Percentiles rank a stretch among this genome's conserved stretches.
Conservation (phyloP, 2,113 vertebrate species). For the Dendropsophus ebraccatus region DNA sequence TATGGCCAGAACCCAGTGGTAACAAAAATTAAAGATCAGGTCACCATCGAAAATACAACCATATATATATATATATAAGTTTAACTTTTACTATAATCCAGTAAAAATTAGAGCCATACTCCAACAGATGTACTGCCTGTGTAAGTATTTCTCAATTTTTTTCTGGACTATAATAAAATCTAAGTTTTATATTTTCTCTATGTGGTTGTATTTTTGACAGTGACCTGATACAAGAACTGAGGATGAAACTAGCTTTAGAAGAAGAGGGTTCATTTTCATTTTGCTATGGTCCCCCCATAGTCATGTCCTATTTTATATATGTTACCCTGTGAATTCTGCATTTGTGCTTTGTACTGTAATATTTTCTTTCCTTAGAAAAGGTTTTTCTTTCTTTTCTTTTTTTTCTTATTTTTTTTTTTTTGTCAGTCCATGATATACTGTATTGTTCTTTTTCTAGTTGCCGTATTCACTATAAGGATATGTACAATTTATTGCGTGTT, state of each 20-base stretch:
- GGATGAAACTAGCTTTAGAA: not conserved
- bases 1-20: too few relatives aligned
- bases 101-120: too few relatives aligned
- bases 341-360: not conserved
- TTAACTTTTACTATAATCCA: too few relatives aligned
- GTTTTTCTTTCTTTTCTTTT: not conserved
- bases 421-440: conserved; percentile 54
- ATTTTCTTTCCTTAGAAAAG: not conserved
- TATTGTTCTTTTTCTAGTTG: conserved; percentile 91
- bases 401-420: not conserved
- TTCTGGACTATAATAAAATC: too few relatives aligned
- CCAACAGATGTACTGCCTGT: too few relatives aligned
- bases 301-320: not conserved
- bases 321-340: not conserved
- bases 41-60: too few relatives aligned
- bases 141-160: too few relatives aligned
- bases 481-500: conserved; percentile 96
- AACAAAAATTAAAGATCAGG: too few relatives aligned
- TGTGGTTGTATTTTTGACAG: too few relatives aligned
- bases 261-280: not conserved
- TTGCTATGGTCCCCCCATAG: not conserved
- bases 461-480: conserved; percentile 96
- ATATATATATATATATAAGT: too few relatives aligned
- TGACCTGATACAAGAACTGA: not conserved
- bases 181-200: too few relatives aligned